Evolutionary conservation across 2,888 invertebrate genomes (phyloP).

Genomic region (Erannis defoliaria): DNA sequence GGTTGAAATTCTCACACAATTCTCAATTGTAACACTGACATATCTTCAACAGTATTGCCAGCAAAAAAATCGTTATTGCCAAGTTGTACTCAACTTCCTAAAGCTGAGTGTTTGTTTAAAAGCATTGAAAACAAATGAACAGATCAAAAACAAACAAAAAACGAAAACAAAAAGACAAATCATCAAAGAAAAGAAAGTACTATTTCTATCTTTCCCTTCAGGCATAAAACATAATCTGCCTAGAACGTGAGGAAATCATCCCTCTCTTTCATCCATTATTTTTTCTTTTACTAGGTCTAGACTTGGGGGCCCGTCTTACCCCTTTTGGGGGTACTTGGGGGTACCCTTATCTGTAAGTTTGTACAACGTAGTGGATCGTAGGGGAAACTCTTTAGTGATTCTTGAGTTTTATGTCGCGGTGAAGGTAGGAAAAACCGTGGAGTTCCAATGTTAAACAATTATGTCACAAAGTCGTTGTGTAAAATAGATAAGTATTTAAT

Average conservation of each 20-base stretch:
- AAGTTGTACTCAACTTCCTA: too few species aligned
- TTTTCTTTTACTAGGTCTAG: constrained; percentile 83
- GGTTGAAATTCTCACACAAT: too few species aligned
- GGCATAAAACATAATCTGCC: constrained; percentile 14
- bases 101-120: too few species aligned
- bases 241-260: constrained; percentile 49
- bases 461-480: too few species aligned
- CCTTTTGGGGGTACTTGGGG: constrained; percentile 84
- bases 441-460: too few species aligned
- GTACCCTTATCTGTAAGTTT: constrained; percentile 86
- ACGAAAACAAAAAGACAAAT: background rate
- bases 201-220: constrained; percentile 2
- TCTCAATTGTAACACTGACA: too few species aligned
- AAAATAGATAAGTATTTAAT: too few species aligned
- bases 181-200: background rate
- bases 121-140: background rate
- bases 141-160: background rate
- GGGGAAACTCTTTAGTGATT: constrained; percentile 82
- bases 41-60: too few species aligned
- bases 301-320: constrained; percentile 82
- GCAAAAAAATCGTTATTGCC: too few species aligned
- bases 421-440: constrained; percentile 45
- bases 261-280: constrained; percentile 72
- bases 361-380: constrained; percentile 84
- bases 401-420: constrained; percentile 77